Percentiles rank a stretch among this genome's conserved stretches.
phyloP scores from a whole-genome alignment of 2,113 vertebrate genomes.

The Chelonoidis abingdonii region DNA sequence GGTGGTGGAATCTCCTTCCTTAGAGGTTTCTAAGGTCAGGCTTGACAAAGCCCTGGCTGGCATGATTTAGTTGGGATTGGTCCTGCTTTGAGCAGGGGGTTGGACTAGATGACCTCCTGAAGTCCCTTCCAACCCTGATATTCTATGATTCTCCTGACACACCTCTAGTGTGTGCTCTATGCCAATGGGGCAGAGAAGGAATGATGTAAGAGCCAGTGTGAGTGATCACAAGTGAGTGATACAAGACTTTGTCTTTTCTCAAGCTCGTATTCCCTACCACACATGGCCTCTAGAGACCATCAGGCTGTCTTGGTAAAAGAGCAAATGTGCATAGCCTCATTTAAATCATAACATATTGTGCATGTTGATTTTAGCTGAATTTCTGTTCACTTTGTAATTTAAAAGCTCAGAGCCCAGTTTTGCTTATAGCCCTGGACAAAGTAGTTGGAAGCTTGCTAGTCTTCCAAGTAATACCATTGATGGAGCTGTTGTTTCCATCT shows the following conservation, averaged over 20 bases:
- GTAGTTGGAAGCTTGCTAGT: not conserved
- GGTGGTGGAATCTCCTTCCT: too few relatives aligned
- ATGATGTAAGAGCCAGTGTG: too few relatives aligned
- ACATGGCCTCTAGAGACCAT: not conserved
- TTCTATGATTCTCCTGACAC: not conserved
- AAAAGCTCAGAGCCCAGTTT: not conserved
- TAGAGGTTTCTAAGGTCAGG: too few relatives aligned
- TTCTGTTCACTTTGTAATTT: not conserved
- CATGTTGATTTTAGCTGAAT: not conserved
- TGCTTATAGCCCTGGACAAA: not conserved
- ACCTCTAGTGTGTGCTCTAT: not conserved
- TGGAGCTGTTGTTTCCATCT: not conserved
- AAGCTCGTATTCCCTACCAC: not conserved
- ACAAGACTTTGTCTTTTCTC: not conserved
- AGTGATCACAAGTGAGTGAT: not conserved
- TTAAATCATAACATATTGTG: not conserved
- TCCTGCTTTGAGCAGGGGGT: too few relatives aligned
- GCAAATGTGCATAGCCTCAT: not conserved
- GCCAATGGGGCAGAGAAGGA: too few relatives aligned
- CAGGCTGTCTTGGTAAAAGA: not conserved
- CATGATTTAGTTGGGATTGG: too few relatives aligned
- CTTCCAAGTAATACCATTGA: not conserved
- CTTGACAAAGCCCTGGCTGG: too few relatives aligned
- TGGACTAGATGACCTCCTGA: too few relatives aligned
- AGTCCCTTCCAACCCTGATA: too few relatives aligned